Base-by-base conservation (phyloP, 2,797 vertebrate genomes). In the Eulemur albifrons region DNA sequence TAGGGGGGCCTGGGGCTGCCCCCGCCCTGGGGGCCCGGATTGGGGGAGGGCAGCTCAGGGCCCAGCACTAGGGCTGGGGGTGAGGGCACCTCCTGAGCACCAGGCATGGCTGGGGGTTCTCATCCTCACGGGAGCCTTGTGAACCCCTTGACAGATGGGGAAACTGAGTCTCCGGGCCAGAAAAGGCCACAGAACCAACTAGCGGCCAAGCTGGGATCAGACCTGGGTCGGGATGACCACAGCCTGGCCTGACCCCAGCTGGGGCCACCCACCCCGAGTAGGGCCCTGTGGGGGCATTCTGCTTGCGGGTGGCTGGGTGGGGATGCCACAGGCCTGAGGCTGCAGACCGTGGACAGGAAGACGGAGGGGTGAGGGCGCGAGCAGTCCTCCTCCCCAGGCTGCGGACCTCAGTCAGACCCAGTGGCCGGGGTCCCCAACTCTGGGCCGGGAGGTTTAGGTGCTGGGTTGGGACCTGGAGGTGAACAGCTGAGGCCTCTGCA, bases 1-100 rank as follows among this genome's bases (percentile, higher is more conserved):
- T 69, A 40, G 97, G 98, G 30, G 43, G 88, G 77, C 4, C 8
- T 11, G 0, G 32, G 80, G 65, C 35, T 38, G 87, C 8, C 27
- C 48, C 12, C 0, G 81, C 50, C 43, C 27, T 1, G 21, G n/a
- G 48, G 15, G 12, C 61, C 20, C 20, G 43, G n/a, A 25, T 30
- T 4, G 52, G 52, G 14, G 21, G 21, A 32, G n/a, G 72, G 32
- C 18, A 14, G 10, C 45, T 54, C 18, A n/a, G 43, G 59, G 5
- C 43, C 63, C 7, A 27, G 48, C 14, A 5, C 11, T 14, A 25
- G 59, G n/a, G 50, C 23, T 45, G 30, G 17, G 35, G 70, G 50
- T 27, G 30, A 79, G 67, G 18, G 10, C 4, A 3, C 50, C 17
- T 30, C 3, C 50, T 11, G 21, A 7, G 14, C 20, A 21, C 61